Base-by-base conservation (phyloP, 92 coral and sea anemone species). In the Bergia sp. region DNA sequence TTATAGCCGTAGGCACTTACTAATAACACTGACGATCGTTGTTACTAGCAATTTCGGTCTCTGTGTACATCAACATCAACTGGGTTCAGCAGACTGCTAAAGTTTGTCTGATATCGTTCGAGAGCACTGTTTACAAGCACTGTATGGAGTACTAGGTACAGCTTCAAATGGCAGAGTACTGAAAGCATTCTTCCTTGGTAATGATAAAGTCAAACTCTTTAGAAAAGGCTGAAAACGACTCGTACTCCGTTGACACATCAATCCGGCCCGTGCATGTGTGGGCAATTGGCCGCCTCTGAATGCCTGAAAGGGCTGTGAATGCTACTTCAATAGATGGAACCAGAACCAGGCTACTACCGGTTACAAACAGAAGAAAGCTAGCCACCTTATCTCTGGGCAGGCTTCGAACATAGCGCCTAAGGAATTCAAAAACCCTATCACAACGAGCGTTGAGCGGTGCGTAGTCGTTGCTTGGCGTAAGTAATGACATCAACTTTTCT, bases 391-490 rank as follows among this genome's bases (percentile, higher is more conserved):
- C 88, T 73, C 38, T 75, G 23, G 82, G 55, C n/a, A 76, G 75
- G 69, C 88, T 58, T 82, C 88, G 87, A 50, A 89, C 88, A 58
- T 83, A 82, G 64, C 88, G 83, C 78, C 91, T 57, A 83, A 89
- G 88, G 91, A 89, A 89, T 80, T 88, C 88, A 73, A 74, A 89
- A 74, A 82, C 85, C 82, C 88, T 82, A n/a, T 89, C 91, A 73
- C 83, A 77, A 61, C 86, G 81, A 66, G 79, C 87, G 38, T 57
- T 88, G 2, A 86, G 85, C 55, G 90, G 86, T 37, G 36, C 13
- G 49, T 88, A 88, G 23, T 79, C 90, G 4, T 67, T 20, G 80
- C 86, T 88, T 80, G 90, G 90, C 15, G 57, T 41, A 43, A 88
- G 90, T 80, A 88, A 42, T 57, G 41, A 82, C 86, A 43, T 36